Conservation (phyloP, 2,113 vertebrate genomes). For the Ageneiosus marmoratus region DNA sequence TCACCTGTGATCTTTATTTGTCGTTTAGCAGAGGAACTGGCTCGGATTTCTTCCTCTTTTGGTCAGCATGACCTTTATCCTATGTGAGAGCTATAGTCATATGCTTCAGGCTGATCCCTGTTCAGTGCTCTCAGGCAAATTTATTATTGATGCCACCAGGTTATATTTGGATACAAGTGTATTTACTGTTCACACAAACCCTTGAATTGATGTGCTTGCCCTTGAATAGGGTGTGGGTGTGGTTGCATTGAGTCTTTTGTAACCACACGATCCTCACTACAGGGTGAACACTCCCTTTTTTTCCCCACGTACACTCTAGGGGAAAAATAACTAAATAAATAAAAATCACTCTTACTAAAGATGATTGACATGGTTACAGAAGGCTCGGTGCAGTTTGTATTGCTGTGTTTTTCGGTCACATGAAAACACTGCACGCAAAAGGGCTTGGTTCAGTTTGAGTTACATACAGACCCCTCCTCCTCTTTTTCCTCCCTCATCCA, state of each 20-base stretch:
- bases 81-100: slow-evolving; percentile 44
- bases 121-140: slow-evolving; percentile 21
- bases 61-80: slow-evolving; percentile 37
- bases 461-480: slow-evolving; percentile 29
- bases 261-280: background rate
- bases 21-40: slow-evolving; percentile 32
- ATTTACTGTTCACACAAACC: slow-evolving; percentile 25
- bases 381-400: background rate
- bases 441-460: slow-evolving; percentile 21
- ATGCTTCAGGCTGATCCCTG: slow-evolving; percentile 39
- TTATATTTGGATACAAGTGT: slow-evolving; percentile 23
- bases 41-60: slow-evolving; percentile 22
- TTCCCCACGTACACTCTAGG: too few species aligned
- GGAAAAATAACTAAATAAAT: background rate
- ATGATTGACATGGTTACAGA: background rate
- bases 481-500: slow-evolving; percentile 31
- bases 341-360: background rate
- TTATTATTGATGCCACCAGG: slow-evolving; percentile 4
- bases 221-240: background rate
- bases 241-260: background rate
- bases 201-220: slow-evolving; percentile 16
- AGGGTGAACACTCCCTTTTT: background rate
- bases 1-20: slow-evolving; percentile 13
- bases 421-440: background rate
- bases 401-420: background rate